phyloP scores from a whole-genome alignment of 2,113 vertebrate genomes.

The Dromas ardeola region DNA sequence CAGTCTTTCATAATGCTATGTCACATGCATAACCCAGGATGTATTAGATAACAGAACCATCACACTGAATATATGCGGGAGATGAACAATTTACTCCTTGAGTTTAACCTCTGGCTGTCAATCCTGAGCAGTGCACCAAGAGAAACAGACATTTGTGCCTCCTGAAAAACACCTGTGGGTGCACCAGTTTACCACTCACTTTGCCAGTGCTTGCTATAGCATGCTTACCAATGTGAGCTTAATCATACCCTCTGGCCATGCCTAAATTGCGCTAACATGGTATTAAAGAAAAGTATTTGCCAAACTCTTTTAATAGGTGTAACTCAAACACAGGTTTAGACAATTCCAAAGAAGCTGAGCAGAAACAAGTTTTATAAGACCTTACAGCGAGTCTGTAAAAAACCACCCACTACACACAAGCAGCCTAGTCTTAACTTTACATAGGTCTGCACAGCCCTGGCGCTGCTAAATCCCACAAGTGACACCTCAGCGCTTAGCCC shows the following conservation, averaged over 20 bases:
- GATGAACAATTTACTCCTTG: background rate
- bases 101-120: background rate
- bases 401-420: background rate
- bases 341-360: background rate
- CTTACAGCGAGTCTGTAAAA: background rate
- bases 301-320: background rate
- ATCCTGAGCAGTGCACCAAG: background rate
- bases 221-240: background rate
- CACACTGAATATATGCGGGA: background rate
- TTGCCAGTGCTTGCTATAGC: background rate
- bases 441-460: background rate
- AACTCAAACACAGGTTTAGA: background rate
- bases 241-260: background rate
- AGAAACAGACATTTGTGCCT: background rate
- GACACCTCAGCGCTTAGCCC: background rate
- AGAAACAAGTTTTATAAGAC: background rate
- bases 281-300: background rate
- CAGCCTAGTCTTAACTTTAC: background rate
- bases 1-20: background rate
- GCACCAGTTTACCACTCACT: background rate
- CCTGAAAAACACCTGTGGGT: background rate
- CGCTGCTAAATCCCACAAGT: background rate
- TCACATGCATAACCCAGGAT: background rate
- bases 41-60: background rate
- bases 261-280: background rate